Evolutionary conservation across 2,113 vertebrate species (phyloP).

Genomic region (Steatornis caripensis): DNA sequence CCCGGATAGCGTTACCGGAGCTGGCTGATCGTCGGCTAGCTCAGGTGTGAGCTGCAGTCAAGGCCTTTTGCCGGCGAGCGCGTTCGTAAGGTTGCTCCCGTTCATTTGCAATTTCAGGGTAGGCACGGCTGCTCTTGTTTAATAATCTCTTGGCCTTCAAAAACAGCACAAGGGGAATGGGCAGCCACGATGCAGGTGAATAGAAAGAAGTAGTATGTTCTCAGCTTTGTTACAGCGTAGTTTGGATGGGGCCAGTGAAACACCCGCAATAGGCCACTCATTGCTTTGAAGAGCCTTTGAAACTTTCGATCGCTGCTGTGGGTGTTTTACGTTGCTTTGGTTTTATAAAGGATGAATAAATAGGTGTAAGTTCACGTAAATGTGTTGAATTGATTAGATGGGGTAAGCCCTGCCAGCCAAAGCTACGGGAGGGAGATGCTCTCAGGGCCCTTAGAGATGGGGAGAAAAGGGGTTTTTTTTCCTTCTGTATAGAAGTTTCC

Average conservation of each 20-base stretch:
- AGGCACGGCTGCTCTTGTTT: background rate
- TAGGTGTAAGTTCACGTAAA: background rate
- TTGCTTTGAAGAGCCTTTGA: background rate
- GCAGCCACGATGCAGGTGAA: background rate
- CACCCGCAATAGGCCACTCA: background rate
- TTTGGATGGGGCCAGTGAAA: background rate
- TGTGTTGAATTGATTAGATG: background rate
- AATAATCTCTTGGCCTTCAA: background rate
- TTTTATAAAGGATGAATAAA: background rate
- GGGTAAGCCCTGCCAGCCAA: background rate
- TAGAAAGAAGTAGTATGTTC: background rate
- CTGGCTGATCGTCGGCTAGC: background rate
- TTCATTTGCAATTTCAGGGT: background rate
- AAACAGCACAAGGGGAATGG: background rate
- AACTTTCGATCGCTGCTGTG: background rate
- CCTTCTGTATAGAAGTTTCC: background rate
- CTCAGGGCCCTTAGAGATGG: background rate
- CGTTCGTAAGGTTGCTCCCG: no score
- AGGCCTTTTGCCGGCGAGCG: rapidly evolving
- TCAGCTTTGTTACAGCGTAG: background rate
- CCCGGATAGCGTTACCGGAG: background rate
- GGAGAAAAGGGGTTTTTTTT: background rate
- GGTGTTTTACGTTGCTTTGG: background rate
- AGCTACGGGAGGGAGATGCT: background rate
- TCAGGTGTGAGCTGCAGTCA: background rate